These are phyloP conservation scores for Sander lucioperca DNA, from an alignment of 2,113 vertebrate species.

Conservation along the genomic window DNA sequence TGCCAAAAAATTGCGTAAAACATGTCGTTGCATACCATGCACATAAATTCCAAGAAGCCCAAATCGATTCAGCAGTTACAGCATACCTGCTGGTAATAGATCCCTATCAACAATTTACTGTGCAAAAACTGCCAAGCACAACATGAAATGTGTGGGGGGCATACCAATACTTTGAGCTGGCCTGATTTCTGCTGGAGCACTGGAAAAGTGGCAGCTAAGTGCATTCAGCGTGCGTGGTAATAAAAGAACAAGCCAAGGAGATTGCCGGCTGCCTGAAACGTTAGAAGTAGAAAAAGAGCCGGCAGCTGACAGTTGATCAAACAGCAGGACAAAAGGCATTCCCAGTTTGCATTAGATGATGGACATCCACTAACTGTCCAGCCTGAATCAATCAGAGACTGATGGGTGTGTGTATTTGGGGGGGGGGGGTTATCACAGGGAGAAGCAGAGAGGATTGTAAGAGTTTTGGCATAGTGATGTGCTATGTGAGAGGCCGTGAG, in stretches of 20 bases:
- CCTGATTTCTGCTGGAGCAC: slow-evolving; percentile 12
- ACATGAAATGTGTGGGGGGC: slow-evolving; percentile 4
- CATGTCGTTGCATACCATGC: background rate
- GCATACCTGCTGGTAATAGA: slow-evolving; percentile 37
- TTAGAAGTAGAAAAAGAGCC: slow-evolving; percentile 39
- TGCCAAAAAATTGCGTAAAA: slow-evolving; percentile 29
- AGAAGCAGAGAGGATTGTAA: slow-evolving; percentile 38
- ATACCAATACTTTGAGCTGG: slow-evolving; percentile 37
- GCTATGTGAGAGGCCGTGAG: background rate
- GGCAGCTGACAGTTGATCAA: slow-evolving; percentile 61
- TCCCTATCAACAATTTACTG: slow-evolving; percentile 38
- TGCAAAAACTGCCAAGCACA: background rate
- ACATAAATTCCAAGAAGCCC: slow-evolving; percentile 9
- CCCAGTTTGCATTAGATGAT: slow-evolving; percentile 62
- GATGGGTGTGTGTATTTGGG: background rate
- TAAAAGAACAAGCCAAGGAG: slow-evolving; percentile 60
- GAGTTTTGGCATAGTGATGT: slow-evolving; percentile 14
- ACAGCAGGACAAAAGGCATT: slow-evolving; percentile 66
- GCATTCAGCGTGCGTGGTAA: slow-evolving; percentile 3
- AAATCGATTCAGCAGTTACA: slow-evolving; percentile 31
- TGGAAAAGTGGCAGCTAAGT: background rate
- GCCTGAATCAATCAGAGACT: slow-evolving; percentile 59
- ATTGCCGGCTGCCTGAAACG: slow-evolving; percentile 37
- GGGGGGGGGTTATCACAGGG: slow-evolving; percentile 25
- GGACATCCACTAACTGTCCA: slow-evolving; percentile 68